Evolutionary conservation across 2,797 vertebrate species (phyloP).

Genomic region (Nannoperca obscura): DNA sequence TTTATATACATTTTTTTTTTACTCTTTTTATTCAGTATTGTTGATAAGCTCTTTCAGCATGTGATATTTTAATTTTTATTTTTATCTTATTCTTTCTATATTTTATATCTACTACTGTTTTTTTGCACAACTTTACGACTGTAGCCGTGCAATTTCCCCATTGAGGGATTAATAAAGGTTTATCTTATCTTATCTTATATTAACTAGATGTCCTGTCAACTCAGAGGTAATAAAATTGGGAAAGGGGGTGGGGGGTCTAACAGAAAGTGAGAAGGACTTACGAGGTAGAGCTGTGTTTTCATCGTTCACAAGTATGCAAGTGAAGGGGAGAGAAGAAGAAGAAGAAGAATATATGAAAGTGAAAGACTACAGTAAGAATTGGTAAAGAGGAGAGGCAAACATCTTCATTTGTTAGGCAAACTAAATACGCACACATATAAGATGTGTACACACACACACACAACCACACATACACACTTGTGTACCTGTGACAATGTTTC

Average conservation of each 20-base stretch:
- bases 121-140: too few relatives aligned
- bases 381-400: not conserved
- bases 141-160: too few relatives aligned
- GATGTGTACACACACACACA: not conserved
- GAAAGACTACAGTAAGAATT: conserved; percentile 24
- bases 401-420: not conserved
- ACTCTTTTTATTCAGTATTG: too few relatives aligned
- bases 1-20: too few relatives aligned
- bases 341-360: conserved; percentile 32
- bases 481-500: conserved; percentile 87
- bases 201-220: not conserved
- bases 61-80: too few relatives aligned
- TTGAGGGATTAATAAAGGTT: too few relatives aligned
- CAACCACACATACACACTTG: not conserved
- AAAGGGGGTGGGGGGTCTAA: not conserved
- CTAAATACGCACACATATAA: conserved; percentile 12
- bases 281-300: conserved; percentile 82
- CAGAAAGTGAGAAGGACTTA: conserved; percentile 70
- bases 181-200: too few relatives aligned
- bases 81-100: too few relatives aligned
- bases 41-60: too few relatives aligned
- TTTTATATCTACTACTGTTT: too few relatives aligned
- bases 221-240: not conserved
- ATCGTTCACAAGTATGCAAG: conserved; percentile 40
- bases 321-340: conserved; percentile 41